A percentile compares a stretch with the other conserved stretches of the same genome.
Evolutionary conservation across 1,140 invertebrate species (phyloP).

Genomic region (Papilio xuthus): DNA sequence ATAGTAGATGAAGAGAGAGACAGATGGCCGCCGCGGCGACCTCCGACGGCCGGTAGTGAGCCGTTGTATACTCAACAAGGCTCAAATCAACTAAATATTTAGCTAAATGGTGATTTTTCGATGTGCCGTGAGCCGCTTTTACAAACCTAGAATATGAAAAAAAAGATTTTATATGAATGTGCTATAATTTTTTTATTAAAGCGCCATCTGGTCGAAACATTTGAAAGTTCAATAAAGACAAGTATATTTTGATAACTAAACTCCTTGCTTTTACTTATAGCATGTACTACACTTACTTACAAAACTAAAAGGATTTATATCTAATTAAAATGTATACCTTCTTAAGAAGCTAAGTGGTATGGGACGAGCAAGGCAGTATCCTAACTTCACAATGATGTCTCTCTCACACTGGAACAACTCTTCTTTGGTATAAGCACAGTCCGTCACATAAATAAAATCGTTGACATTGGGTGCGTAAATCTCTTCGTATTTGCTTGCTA

Average conservation of each 20-base stretch:
- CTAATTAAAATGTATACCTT: conserved; percentile 77
- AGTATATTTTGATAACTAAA: no score
- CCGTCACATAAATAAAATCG: conserved; percentile 97
- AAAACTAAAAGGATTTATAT: no score
- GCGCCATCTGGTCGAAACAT: no score
- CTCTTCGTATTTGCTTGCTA: conserved; percentile 98
- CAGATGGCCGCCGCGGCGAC: conserved; percentile 82
- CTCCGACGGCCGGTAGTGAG: conserved; percentile 90
- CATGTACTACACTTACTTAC: no score
- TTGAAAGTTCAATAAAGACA: no score
- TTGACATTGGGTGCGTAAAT: conserved; percentile 93
- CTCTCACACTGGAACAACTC: conserved; percentile 94
- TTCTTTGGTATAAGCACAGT: conserved; percentile 91
- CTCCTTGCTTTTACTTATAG: no score
- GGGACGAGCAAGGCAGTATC: conserved; percentile 92
- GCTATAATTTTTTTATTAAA: not conserved
- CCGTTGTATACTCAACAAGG: conserved; percentile 91
- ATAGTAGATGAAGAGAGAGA: conserved; percentile 80
- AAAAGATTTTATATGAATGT: not conserved
- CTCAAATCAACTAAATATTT: conserved; percentile 97
- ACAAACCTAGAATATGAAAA: conserved; percentile 81
- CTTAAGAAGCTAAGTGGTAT: conserved; percentile 94
- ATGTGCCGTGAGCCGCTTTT: conserved; percentile 84
- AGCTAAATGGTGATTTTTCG: conserved; percentile 90
- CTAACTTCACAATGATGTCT: conserved; percentile 87